A percentile compares a stretch with the other conserved stretches of the same genome.
Evolutionary conservation across 1,140 invertebrate species (phyloP).

Genomic region (Bombus consobrinus): DNA sequence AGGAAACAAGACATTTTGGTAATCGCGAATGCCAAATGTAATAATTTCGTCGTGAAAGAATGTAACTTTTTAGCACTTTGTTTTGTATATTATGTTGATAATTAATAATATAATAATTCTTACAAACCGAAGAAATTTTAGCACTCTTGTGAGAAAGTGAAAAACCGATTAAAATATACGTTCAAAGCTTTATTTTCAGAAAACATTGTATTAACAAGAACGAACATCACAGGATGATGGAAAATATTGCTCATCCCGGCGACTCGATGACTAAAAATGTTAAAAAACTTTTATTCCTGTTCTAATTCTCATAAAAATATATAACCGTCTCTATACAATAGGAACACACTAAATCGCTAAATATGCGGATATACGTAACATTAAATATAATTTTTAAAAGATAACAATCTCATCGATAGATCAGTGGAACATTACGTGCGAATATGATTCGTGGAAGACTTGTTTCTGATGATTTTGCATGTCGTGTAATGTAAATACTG

Average conservation of each 20-base stretch:
- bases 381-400: conserved; percentile 46
- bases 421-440: conserved; percentile 20
- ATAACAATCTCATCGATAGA: conserved; percentile 28
- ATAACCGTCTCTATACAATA: conserved; percentile 57
- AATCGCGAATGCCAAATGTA: conserved; percentile 52
- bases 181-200: conserved; percentile 25
- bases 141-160: too few relatives aligned
- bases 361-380: conserved; percentile 45
- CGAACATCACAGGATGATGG: not conserved
- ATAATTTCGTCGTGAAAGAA: conserved; percentile 28
- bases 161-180: not conserved
- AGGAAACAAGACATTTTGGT: conserved; percentile 50
- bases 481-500: conserved; percentile 23
- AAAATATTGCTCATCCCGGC: too few relatives aligned
- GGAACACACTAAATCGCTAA: conserved; percentile 48
- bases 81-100: conserved; percentile 68
- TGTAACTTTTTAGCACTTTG: conserved; percentile 54
- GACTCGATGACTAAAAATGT: conserved; percentile 27
- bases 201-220: conserved; percentile 8
- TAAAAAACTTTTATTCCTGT: conserved; percentile 22
- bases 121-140: conserved; percentile 15
- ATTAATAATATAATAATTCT: conserved; percentile 57
- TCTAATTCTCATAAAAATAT: conserved; percentile 57
- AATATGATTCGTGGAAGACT: conserved; percentile 30
- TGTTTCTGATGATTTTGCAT: conserved; percentile 29